These are phyloP conservation scores for Haemorhous mexicanus DNA, from an alignment of 2,113 vertebrate genomes.

Conservation along the genomic window DNA sequence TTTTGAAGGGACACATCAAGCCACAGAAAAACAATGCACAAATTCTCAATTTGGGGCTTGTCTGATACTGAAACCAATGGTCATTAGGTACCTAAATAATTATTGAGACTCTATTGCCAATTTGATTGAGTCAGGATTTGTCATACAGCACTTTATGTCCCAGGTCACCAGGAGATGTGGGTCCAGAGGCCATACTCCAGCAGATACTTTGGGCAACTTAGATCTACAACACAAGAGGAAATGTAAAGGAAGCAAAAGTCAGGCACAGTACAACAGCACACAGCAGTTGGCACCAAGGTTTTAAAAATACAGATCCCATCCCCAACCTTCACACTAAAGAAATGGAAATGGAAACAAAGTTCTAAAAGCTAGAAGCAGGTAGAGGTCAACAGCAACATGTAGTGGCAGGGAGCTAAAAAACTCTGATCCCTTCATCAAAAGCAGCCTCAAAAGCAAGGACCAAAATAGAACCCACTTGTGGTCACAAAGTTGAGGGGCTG, in stretches of 20 bases:
- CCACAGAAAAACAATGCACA: not conserved
- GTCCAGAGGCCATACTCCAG: not conserved
- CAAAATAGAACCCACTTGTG: conserved; percentile 44
- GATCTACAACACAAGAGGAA: not conserved
- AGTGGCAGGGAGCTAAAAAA: conserved; percentile 56
- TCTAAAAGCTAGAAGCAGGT: conserved; percentile 46
- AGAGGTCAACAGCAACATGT: conserved; percentile 60
- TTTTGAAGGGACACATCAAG: not conserved
- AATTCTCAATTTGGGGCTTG: not conserved
- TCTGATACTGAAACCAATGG: not conserved
- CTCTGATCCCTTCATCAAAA: conserved; percentile 59
- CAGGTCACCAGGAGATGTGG: not conserved
- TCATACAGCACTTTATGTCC: not conserved
- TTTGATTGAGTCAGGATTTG: not conserved
- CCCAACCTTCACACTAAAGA: conserved; percentile 21
- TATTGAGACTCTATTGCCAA: not conserved
- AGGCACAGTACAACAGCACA: conserved; percentile 7
- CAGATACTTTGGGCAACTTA: not conserved
- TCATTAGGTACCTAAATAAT: not conserved
- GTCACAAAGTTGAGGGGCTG: conserved; percentile 16
- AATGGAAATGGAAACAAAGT: conserved; percentile 59
- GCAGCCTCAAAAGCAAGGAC: conserved; percentile 44
- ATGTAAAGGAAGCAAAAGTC: not conserved
- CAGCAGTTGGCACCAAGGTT: conserved; percentile 7
- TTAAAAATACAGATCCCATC: conserved; percentile 47